Evolutionary conservation across 2,113 vertebrate genomes (phyloP).

Genomic region (Brachirus orientalis): DNA sequence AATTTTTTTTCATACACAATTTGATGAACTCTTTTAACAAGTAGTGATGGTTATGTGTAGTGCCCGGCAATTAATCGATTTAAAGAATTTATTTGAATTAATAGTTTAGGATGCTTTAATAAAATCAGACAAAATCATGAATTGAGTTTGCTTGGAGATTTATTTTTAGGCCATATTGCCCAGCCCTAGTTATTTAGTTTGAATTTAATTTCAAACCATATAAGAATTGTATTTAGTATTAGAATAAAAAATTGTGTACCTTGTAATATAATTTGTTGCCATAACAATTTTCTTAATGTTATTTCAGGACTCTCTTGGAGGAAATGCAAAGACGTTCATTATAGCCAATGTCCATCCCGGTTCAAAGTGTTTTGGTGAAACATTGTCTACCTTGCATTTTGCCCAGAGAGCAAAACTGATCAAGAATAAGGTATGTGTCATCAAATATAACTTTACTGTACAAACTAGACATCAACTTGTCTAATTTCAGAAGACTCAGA

Average conservation of each 20-base stretch:
- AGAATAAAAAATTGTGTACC: neutral
- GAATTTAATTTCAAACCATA: too few relatives aligned
- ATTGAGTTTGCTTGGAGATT: too few relatives aligned
- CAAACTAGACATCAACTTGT: neutral
- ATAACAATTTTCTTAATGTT: neutral
- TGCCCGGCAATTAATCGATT: too few relatives aligned
- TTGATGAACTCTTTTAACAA: too few relatives aligned
- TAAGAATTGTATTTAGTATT: neutral
- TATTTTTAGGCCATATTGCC: too few relatives aligned
- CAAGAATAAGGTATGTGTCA: slow-evolving; percentile 89
- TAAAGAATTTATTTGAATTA: too few relatives aligned
- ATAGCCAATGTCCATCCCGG: slow-evolving; percentile 98
- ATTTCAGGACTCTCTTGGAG: slow-evolving; percentile 93
- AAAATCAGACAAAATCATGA: too few relatives aligned
- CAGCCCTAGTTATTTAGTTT: too few relatives aligned
- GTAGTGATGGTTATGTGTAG: too few relatives aligned
- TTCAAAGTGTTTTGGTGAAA: slow-evolving; percentile 95
- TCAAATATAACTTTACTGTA: neutral
- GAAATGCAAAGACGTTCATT: slow-evolving; percentile 95
- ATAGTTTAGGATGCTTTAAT: too few relatives aligned
- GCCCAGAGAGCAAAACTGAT: slow-evolving; percentile 96
- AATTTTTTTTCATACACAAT: too few relatives aligned
- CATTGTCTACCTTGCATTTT: slow-evolving; percentile 94
- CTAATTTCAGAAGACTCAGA: neutral
- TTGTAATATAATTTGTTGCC: neutral